phyloP scores from a whole-genome alignment of 2,888 invertebrate genomes.

The Eurytoma adleriae region DNA sequence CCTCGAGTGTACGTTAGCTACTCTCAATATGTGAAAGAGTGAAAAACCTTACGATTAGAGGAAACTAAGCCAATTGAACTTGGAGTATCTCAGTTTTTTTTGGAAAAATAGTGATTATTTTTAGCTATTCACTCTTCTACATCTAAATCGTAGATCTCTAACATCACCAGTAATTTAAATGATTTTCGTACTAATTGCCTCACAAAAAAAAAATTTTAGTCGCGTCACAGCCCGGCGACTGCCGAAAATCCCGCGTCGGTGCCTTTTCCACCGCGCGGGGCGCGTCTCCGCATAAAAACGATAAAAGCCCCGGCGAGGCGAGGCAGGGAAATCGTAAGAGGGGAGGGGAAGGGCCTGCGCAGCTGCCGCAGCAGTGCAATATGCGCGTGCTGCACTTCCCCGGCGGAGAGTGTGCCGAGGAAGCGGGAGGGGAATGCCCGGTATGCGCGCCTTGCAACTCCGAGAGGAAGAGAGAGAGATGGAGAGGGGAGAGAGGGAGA shows the following conservation, averaged over 20 bases:
- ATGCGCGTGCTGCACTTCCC: slow-evolving; percentile 19
- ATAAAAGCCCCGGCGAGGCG: too few relatives aligned
- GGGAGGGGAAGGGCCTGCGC: background rate
- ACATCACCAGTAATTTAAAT: background rate
- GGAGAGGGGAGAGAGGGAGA: background rate
- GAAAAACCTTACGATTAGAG: too few relatives aligned
- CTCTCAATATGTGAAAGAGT: too few relatives aligned
- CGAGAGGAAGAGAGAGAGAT: background rate
- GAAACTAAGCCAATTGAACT: too few relatives aligned
- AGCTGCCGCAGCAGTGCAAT: slow-evolving; percentile 29
- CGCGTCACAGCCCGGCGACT: background rate
- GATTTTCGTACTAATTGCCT: background rate
- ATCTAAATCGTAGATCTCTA: too few relatives aligned
- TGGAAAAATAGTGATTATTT: too few relatives aligned
- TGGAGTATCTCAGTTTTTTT: too few relatives aligned
- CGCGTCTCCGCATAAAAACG: background rate
- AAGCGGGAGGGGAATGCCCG: slow-evolving; percentile 31
- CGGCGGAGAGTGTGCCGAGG: background rate
- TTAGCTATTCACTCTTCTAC: too few relatives aligned
- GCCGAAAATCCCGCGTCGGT: background rate
- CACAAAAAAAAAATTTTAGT: background rate
- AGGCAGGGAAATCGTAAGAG: background rate
- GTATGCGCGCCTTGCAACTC: slow-evolving; percentile 26
- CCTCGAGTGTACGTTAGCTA: too few relatives aligned
- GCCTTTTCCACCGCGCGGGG: background rate